Percentiles rank a stretch among this genome's conserved stretches.
Conservation (phyloP, 2,797 vertebrate species). For the Gobio occitaniae region DNA sequence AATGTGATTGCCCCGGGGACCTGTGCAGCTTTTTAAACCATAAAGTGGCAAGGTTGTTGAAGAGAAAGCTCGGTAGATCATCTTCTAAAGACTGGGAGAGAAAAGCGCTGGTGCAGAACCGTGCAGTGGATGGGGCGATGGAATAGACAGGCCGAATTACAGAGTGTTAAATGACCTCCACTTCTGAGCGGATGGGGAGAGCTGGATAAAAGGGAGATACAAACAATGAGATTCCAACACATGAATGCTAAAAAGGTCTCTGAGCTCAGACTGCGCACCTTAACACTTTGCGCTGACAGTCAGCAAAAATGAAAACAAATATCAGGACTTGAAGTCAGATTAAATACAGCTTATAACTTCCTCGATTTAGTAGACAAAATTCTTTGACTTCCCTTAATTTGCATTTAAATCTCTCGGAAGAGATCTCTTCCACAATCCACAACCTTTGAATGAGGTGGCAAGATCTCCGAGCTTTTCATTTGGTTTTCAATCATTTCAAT, state of each 20-base stretch:
- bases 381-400: constrained; percentile 3
- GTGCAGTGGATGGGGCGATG: constrained; percentile 41
- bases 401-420: constrained; percentile 14
- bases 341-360: constrained; percentile 12
- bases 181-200: constrained; percentile 20
- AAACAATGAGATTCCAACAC: constrained; percentile 34
- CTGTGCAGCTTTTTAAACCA: constrained; percentile 52
- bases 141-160: constrained; percentile 45
- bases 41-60: constrained; percentile 54
- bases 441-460: background rate
- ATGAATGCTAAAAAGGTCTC: constrained; percentile 42
- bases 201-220: constrained; percentile 29
- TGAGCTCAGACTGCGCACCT: background rate
- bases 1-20: constrained; percentile 55
- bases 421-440: background rate
- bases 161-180: constrained; percentile 44
- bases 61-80: constrained; percentile 58
- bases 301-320: constrained; percentile 22
- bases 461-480: background rate
- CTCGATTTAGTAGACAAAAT: background rate
- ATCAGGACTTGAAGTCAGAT: background rate
- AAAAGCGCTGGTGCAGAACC: constrained; percentile 45
- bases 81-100: constrained; percentile 54
- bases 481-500: constrained; percentile 12
- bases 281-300: constrained; percentile 26